Percentiles rank a stretch among this genome's conserved stretches.
phyloP scores from a whole-genome alignment of 2,113 vertebrate species.

The Eidolon helvum region DNA sequence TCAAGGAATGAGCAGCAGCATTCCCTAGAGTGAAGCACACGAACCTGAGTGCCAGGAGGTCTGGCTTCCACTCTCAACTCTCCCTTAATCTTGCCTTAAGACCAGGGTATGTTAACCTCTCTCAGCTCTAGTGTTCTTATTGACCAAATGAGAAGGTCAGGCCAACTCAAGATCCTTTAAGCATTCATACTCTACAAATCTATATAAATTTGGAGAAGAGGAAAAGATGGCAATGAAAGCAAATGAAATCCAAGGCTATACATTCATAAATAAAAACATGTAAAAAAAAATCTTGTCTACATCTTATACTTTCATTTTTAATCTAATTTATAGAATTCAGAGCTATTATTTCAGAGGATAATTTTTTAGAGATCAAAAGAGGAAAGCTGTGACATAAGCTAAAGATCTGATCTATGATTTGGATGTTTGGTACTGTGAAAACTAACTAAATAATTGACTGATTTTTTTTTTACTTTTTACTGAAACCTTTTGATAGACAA shows the following conservation, averaged over 20 bases:
- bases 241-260: neutral
- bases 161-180: neutral
- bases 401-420: neutral
- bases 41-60: neutral
- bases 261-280: neutral
- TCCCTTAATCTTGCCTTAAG: neutral
- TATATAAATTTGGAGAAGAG: neutral
- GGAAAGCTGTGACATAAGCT: neutral
- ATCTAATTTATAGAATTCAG: neutral
- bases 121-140: neutral
- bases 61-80: neutral
- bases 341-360: neutral
- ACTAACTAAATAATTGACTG: neutral
- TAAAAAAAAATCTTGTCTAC: neutral
- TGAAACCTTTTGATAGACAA: neutral
- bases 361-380: neutral
- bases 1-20: neutral
- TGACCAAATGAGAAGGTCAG: neutral
- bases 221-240: neutral
- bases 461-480: neutral
- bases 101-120: neutral
- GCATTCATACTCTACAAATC: neutral
- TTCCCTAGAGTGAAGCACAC: neutral
- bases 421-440: neutral
- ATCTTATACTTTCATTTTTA: neutral